phyloP scores from a whole-genome alignment of 2,113 vertebrate species.

The Lipophrys pholis region DNA sequence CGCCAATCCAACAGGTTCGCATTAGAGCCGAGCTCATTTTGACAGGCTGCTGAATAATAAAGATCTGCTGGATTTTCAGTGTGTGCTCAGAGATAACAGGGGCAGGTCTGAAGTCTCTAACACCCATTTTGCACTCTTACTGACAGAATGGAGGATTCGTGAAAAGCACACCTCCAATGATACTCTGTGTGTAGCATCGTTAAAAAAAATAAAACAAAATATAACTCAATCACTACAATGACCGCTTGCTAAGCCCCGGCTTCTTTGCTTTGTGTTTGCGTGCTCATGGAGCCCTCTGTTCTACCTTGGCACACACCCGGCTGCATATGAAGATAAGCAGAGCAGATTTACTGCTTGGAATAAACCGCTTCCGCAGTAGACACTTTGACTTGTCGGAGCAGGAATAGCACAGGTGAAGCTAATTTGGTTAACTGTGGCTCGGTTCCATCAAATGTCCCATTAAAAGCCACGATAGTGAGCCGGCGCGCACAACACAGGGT shows the following conservation, averaged over 20 bases:
- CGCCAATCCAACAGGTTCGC: constrained; percentile 11
- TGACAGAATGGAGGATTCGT: background rate
- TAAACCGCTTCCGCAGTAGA: background rate
- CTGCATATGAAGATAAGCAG: background rate
- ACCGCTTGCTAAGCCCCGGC: background rate
- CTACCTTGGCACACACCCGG: background rate
- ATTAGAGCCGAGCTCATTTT: background rate
- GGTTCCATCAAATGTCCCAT: background rate
- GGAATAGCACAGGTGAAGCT: background rate
- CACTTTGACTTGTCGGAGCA: background rate
- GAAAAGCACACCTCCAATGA: background rate
- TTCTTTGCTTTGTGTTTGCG: background rate
- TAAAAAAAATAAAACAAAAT: background rate
- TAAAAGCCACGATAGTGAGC: background rate
- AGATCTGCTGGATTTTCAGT: background rate
- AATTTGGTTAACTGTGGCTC: background rate
- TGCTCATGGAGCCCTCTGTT: background rate
- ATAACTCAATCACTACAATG: background rate
- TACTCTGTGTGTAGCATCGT: background rate
- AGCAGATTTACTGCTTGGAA: background rate
- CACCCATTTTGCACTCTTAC: background rate
- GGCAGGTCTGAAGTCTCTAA: background rate
- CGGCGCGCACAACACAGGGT: background rate
- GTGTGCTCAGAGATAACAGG: background rate
- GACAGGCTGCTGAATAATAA: background rate